These are phyloP conservation scores for Theocolax elegans DNA, from an alignment of 1,140 invertebrate species.

Conservation along the genomic window DNA sequence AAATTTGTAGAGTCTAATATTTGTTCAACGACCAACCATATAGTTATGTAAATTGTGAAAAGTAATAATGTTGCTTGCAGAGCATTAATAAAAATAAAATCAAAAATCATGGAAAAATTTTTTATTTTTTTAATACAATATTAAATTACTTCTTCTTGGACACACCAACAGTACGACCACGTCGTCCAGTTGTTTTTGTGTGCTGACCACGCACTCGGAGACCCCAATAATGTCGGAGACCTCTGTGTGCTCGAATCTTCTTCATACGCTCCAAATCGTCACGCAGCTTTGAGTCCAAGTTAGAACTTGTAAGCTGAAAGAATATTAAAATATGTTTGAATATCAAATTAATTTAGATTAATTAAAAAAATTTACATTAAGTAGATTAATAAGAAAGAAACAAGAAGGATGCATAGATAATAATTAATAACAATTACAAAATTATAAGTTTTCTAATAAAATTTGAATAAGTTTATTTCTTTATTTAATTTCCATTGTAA, in stretches of 20 bases:
- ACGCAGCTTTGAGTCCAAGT: conserved; percentile 96
- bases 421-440: too few species aligned
- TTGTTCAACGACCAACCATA: conserved; percentile 23
- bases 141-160: conserved; percentile 96
- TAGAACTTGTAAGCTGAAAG: conserved; percentile 86
- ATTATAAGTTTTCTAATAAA: too few species aligned
- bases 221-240: conserved; percentile 98
- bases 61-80: conserved; percentile 28
- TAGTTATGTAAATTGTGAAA: conserved; percentile 24
- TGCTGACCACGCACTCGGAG: conserved; percentile 98
- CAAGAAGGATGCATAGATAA: too few species aligned
- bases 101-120: conserved; percentile 4
- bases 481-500: too few species aligned
- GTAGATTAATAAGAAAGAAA: too few species aligned
- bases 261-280: conserved; percentile 98
- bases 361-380: too few species aligned
- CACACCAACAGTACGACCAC: conserved; percentile 99
- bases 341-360: background rate
- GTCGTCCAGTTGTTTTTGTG: conserved; percentile 97
- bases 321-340: conserved; percentile 54
- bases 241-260: conserved; percentile 96
- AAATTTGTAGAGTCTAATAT: conserved; percentile 35
- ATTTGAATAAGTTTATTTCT: too few species aligned
- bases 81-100: conserved; percentile 29
- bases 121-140: conserved; percentile 27